Conservation (phyloP, 2,113 vertebrate species). For the Apodemus sylvaticus region DNA sequence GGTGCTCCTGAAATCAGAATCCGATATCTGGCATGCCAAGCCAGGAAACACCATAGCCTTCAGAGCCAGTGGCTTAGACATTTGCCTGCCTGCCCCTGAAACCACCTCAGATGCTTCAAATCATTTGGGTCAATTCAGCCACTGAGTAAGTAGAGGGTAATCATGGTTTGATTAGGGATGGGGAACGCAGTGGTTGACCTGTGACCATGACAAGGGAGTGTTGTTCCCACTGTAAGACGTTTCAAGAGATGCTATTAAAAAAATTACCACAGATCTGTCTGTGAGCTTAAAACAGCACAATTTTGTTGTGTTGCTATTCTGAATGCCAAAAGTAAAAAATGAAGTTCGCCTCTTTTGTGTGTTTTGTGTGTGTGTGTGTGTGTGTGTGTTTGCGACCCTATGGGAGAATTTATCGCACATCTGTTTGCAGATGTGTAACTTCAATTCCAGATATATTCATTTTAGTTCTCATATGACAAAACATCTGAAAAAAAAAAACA, state of each 20-base stretch:
- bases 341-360: no score
- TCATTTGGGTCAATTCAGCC: neutral
- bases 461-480: neutral
- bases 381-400: neutral
- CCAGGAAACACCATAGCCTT: neutral
- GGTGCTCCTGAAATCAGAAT: neutral
- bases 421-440: neutral
- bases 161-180: neutral
- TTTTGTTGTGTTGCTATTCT: neutral
- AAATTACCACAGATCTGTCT: neutral
- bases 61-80: neutral
- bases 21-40: neutral
- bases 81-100: neutral
- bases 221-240: neutral
- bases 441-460: no score
- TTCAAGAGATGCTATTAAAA: neutral
- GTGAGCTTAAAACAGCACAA: neutral
- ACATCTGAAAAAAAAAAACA: neutral
- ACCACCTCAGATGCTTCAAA: neutral
- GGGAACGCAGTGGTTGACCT: neutral
- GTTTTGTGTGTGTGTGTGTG: no score
- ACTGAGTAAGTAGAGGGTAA: neutral
- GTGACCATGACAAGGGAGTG: neutral
- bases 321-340: neutral
- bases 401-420: neutral